Evolutionary conservation across 1,140 invertebrate genomes (phyloP).

Genomic region (Wasmannia auropunctata): DNA sequence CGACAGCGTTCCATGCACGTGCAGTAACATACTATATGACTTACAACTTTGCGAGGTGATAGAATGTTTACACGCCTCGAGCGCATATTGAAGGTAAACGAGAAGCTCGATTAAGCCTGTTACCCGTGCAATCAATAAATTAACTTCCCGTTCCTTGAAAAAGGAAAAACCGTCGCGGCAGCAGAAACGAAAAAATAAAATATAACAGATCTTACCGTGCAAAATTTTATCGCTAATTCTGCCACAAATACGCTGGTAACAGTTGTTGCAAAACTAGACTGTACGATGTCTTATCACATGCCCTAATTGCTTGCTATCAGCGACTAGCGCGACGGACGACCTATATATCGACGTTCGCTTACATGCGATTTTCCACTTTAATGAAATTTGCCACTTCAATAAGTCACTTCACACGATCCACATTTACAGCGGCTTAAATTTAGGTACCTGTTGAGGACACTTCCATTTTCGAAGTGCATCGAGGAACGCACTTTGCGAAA

Average conservation of each 20-base stretch:
- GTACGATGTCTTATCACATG: constrained; percentile 28
- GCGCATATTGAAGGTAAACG: constrained; percentile 43
- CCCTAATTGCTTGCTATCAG: constrained; percentile 58
- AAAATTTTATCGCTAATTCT: constrained; percentile 3
- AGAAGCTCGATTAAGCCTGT: constrained; percentile 50
- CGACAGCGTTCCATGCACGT: not conserved
- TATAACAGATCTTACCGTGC: not conserved
- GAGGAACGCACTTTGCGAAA: constrained; percentile 38
- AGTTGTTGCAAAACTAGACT: not conserved
- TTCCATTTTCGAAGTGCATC: constrained; percentile 1
- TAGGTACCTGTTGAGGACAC: constrained; percentile 38
- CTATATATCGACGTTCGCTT: constrained; percentile 54
- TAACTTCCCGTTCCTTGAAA: constrained; percentile 1
- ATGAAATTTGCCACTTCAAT: constrained; percentile 68
- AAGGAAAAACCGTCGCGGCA: not conserved
- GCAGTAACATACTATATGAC: constrained; percentile 19
- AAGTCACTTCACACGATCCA: constrained; percentile 66
- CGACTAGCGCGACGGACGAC: constrained; percentile 18
- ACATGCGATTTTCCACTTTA: constrained; percentile 68
- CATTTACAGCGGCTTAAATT: constrained; percentile 68
- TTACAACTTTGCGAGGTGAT: constrained; percentile 46
- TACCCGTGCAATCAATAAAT: constrained; percentile 44
- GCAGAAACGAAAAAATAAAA: not conserved
- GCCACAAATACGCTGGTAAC: not conserved
- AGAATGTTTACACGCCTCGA: constrained; percentile 41